A percentile compares a stretch with the other conserved stretches of the same genome.
Evolutionary conservation across 2,888 invertebrate genomes (phyloP).

Genomic region (Stenodera caucasica): DNA sequence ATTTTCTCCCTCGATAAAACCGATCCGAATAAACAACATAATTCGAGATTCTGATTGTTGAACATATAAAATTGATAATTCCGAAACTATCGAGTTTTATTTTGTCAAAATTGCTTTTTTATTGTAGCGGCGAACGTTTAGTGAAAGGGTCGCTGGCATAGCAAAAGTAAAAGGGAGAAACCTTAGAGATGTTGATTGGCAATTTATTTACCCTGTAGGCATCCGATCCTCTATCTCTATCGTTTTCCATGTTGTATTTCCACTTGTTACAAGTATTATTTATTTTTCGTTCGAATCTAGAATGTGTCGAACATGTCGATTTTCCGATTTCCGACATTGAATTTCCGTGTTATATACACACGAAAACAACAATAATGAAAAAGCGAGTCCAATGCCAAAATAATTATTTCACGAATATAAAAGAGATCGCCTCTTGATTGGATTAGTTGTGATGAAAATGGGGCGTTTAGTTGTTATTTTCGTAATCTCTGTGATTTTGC

Average conservation of each 20-base stretch:
- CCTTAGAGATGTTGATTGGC: conserved; percentile 53
- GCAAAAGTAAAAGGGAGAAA: not conserved
- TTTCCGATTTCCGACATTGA: not conserved
- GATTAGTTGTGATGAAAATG: not conserved
- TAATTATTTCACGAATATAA: not conserved
- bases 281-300: too few species aligned
- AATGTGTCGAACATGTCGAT: too few species aligned
- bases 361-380: too few species aligned
- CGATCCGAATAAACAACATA: too few species aligned
- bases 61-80: too few species aligned
- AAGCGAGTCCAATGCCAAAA: conserved; percentile 3
- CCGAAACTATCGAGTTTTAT: too few species aligned
- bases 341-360: too few species aligned
- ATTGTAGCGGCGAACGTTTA: not conserved
- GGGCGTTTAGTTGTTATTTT: not conserved
- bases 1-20: too few species aligned
- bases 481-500: too few species aligned
- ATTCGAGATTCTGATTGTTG: too few species aligned
- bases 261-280: conserved; percentile 10
- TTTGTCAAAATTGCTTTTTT: not conserved
- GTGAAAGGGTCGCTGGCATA: not conserved
- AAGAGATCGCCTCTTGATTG: not conserved
- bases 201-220: conserved; percentile 55
- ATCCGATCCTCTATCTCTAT: conserved; percentile 41
- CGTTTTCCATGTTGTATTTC: conserved; percentile 27